Percentiles rank a stretch among this genome's conserved stretches.
These are phyloP conservation scores for Hirundo rustica DNA, from an alignment of 2,797 vertebrate species.

Conservation along the genomic window DNA sequence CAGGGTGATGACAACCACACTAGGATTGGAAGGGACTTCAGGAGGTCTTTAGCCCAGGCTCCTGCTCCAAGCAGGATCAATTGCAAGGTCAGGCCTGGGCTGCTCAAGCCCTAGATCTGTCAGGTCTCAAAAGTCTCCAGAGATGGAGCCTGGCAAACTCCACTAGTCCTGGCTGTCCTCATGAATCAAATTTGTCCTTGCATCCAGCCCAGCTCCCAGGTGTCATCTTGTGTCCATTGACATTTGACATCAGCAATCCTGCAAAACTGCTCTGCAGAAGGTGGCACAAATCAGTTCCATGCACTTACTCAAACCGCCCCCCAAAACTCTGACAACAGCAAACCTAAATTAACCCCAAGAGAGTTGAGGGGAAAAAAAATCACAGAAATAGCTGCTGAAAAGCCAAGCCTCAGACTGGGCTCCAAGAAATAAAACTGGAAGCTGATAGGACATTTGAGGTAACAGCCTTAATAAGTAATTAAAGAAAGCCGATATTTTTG, in stretches of 20 bases:
- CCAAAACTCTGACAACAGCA: too few species aligned
- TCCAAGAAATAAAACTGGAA: background rate
- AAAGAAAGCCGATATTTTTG: background rate
- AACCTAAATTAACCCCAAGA: background rate
- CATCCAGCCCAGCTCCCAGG: background rate
- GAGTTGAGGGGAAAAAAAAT: background rate
- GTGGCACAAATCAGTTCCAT: background rate
- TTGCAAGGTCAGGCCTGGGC: background rate
- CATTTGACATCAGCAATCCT: background rate
- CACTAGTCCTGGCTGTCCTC: background rate
- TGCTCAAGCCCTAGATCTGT: background rate
- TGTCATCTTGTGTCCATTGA: background rate
- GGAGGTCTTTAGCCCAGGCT: background rate
- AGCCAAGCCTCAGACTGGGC: background rate
- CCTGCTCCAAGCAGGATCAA: background rate
- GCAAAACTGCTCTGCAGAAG: background rate
- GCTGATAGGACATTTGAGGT: background rate
- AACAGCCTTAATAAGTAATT: background rate
- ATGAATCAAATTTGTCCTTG: background rate
- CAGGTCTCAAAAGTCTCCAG: background rate
- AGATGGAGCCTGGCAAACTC: background rate
- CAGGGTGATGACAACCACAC: background rate
- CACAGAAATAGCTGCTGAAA: background rate
- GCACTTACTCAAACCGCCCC: background rate
- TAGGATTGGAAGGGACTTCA: background rate